Evolutionary conservation across 2,888 invertebrate genomes (phyloP).

Genomic region (Nomada goodeniana): DNA sequence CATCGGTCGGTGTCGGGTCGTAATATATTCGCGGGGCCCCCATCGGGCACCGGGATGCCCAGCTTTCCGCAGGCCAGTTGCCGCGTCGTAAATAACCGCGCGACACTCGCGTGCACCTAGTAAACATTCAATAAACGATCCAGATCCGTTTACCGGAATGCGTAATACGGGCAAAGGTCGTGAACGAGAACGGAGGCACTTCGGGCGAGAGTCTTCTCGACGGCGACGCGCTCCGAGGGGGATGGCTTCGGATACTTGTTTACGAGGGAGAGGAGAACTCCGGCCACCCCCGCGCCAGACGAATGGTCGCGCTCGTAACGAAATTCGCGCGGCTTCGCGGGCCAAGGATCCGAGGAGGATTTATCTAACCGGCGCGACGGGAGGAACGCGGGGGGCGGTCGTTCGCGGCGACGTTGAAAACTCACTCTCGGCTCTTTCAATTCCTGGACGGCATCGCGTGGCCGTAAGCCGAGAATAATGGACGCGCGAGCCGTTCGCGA

Average conservation of each 20-base stretch:
- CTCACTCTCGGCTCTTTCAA: slow-evolving; percentile 16
- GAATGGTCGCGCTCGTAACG: background rate
- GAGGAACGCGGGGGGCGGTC: background rate
- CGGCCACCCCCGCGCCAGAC: background rate
- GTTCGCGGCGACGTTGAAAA: slow-evolving; percentile 1
- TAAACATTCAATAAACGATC: slow-evolving; percentile 81
- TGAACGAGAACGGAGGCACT: background rate
- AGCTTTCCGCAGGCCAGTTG: slow-evolving; percentile 65
- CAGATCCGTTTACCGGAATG: slow-evolving; percentile 80
- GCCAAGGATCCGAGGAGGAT: background rate
- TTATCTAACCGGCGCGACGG: slow-evolving; percentile 11
- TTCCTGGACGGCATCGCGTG: slow-evolving; percentile 66
- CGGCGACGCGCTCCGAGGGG: slow-evolving; percentile 7
- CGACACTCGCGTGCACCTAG: slow-evolving; percentile 66
- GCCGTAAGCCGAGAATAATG: slow-evolving; percentile 79
- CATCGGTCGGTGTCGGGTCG: slow-evolving; percentile 35
- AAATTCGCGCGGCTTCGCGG: background rate
- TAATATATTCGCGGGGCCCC: slow-evolving; percentile 49
- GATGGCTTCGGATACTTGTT: slow-evolving; percentile 1
- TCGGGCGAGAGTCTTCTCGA: background rate
- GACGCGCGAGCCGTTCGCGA: slow-evolving; percentile 67
- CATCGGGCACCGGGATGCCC: slow-evolving; percentile 64
- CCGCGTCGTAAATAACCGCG: slow-evolving; percentile 73
- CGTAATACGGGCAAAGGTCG: slow-evolving; percentile 60
- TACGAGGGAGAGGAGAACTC: slow-evolving; percentile 1